Evolutionary conservation across 2,797 vertebrate species (phyloP), one percentile per base, ranked within the genome.

Genomic region (Schizothorax lantsangensis): DNA sequence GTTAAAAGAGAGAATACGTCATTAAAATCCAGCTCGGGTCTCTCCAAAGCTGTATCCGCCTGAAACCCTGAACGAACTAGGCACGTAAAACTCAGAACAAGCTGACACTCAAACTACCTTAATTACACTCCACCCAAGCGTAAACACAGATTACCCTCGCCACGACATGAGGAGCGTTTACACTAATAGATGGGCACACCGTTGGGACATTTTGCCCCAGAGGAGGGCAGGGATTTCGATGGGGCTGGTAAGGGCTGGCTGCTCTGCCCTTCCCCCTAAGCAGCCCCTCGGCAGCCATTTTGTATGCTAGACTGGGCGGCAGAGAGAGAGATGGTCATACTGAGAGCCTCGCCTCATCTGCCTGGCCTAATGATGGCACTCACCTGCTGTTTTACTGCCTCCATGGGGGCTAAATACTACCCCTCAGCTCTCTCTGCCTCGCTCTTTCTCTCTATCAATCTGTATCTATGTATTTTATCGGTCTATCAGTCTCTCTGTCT

Each of bases 381-480:
- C 98, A 98, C 97, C 97, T 98, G 97, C 98, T 98, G 98, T 98
- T 98, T 98, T 97, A 98, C 97, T 97, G 97, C 96, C 97, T 96
- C 97, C 98, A 97, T 97, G 97, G 97, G 97, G 98, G 96, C 95
- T 93, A 77, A 95, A 91, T 30, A 88, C 89, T 92, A 94, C 92
- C 92, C 91, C 94, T 95, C 93, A 93, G 91, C 92, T 93, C 88
- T 84, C 74, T 87, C 81, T 84, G 68, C 79, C 92, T 87, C 86
- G 26, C 91, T 89, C 86, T 75, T 73, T 84, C 86, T 88, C 83
- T 89, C 54, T 72, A 77, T n/a, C 54, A 79, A 87, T 87, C 86
- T 79, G 66, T 83, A 83, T 84, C 87, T 88, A 75, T 90, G 78
- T 81, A 79, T 94, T 91, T 94, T 79, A 84, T 84, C 52, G 73